A percentile compares a stretch with the other conserved stretches of the same genome.
Evolutionary conservation across 2,113 vertebrate genomes (phyloP).

Genomic region (Redunca redunca): DNA sequence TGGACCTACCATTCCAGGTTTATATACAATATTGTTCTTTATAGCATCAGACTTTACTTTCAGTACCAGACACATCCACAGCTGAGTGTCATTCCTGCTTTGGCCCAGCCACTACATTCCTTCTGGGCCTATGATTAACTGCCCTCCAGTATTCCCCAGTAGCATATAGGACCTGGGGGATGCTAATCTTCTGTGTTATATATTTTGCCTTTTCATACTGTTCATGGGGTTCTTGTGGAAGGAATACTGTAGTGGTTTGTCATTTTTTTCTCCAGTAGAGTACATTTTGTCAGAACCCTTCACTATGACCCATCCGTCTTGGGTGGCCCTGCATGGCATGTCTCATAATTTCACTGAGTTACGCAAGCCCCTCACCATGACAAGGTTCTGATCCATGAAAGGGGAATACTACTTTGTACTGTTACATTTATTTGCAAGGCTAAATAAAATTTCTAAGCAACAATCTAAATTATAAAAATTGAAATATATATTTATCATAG

Average conservation of each 20-base stretch:
- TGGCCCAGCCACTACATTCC: not conserved
- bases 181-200: not conserved
- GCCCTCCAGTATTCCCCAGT: not conserved
- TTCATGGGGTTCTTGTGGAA: not conserved
- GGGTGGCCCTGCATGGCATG: not conserved
- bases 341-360: not conserved
- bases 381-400: not conserved
- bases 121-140: not conserved
- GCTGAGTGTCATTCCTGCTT: not conserved
- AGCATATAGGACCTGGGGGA: not conserved
- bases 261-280: not conserved
- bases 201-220: not conserved
- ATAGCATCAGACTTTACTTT: not conserved
- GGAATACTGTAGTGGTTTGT: not conserved
- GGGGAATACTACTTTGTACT: not conserved
- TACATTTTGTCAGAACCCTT: not conserved
- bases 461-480: constrained; percentile 66
- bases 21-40: not conserved
- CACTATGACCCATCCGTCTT: not conserved
- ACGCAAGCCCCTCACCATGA: not conserved
- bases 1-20: not conserved
- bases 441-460: constrained; percentile 71
- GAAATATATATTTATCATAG: constrained; percentile 21
- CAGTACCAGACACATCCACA: not conserved
- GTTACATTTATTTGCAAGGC: constrained; percentile 61